A percentile compares a stretch with the other conserved stretches of the same genome.
Evolutionary conservation across 2,797 vertebrate genomes (phyloP).

Genomic region (Denticeps clupeoides): DNA sequence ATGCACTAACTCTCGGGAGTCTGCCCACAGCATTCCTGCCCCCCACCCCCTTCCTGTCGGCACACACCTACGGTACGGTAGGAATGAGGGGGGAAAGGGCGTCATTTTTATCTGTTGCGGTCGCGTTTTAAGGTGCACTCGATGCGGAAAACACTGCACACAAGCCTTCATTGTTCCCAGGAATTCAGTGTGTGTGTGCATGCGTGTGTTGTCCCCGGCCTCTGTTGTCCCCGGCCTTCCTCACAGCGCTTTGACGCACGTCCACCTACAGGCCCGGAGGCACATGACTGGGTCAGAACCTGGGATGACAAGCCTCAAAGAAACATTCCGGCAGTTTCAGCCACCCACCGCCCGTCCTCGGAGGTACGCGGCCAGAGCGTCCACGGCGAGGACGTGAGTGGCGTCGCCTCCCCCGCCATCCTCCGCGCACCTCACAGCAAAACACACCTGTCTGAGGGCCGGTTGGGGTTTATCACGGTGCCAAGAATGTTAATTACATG

Average conservation of each 20-base stretch:
- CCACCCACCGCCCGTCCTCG: no score
- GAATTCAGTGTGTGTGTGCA: neutral
- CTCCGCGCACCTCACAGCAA: no score
- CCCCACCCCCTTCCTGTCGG: constrained; percentile 5
- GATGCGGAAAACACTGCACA: constrained; percentile 35
- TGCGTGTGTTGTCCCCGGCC: no score
- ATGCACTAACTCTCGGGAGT: constrained; percentile 30
- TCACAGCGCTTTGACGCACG: no score
- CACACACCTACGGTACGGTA: constrained; percentile 11
- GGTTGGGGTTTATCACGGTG: constrained; percentile 57
- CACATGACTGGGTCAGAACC: no score
- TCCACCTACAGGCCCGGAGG: no score
- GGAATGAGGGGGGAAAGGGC: constrained; percentile 20
- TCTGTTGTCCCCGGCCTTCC: no score
- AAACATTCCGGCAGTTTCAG: no score
- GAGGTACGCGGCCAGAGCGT: no score
- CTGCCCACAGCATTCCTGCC: constrained; percentile 46
- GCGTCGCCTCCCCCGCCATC: no score
- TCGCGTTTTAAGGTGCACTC: constrained; percentile 47
- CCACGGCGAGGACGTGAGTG: no score
- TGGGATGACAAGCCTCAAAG: no score
- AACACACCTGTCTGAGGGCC: constrained; percentile 67
- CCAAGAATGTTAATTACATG: constrained; percentile 66
- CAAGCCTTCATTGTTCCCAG: constrained; percentile 25
- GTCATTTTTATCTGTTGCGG: constrained; percentile 46